phyloP scores from a whole-genome alignment of 2,797 vertebrate species.

The Oreortyx pictus region DNA sequence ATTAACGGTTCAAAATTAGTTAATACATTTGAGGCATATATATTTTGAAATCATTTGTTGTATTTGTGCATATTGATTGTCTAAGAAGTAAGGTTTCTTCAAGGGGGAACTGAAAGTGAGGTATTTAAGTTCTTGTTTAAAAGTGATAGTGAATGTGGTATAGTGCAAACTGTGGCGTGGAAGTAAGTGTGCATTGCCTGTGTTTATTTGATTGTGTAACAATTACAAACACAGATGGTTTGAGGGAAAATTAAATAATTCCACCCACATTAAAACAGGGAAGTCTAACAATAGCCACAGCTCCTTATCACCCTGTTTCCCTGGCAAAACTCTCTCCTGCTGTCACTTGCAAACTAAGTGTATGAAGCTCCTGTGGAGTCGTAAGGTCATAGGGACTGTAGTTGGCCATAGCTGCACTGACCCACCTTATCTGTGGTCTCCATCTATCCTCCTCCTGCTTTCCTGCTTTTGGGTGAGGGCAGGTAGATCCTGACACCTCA shows the following conservation, averaged over 20 bases:
- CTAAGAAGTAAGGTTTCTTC: background rate
- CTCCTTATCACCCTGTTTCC: background rate
- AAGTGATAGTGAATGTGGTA: background rate
- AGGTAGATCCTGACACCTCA: background rate
- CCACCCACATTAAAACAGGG: background rate
- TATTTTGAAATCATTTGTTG: background rate
- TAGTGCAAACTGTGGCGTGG: background rate
- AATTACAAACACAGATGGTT: conserved; percentile 24
- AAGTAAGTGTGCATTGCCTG: background rate
- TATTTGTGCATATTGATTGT: background rate
- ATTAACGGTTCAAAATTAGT: background rate
- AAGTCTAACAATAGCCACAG: conserved; percentile 31
- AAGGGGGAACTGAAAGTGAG: background rate
- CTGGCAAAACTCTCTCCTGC: background rate
- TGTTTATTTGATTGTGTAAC: background rate
- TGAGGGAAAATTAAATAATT: conserved; percentile 34
- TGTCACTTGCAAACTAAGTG: background rate
- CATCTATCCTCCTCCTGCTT: background rate
- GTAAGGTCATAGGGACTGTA: accelerated
- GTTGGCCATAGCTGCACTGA: background rate
- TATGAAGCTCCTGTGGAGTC: background rate
- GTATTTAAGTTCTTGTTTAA: background rate
- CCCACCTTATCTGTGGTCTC: accelerated
- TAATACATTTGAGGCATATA: background rate
- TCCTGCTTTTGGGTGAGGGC: background rate